Evolutionary conservation across 2,888 invertebrate genomes (phyloP), one percentile per base, ranked within the genome.

Genomic region (Diarsia dahlii): DNA sequence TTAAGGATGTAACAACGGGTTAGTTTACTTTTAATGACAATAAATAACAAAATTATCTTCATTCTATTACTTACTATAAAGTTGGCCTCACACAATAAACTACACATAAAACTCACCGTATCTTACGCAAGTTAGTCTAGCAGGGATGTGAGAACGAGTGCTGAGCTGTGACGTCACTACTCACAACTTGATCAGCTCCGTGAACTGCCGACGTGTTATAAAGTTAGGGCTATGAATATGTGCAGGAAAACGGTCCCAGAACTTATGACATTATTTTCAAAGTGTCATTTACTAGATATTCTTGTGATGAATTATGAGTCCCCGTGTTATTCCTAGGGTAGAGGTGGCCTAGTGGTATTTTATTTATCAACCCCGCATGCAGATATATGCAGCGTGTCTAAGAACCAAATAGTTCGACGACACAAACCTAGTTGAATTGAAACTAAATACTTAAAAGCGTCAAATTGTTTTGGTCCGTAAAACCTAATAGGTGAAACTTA

Each of bases 171-270:
- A 68, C 74, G 79, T 74, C 74, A 74, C 28, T 34, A 6, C 76
- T 82, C 85, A 63, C 58, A 71, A 80, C 52, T 74, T 80, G 20
- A 45, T 72, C 71, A 81, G 52, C 63, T 13, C 34, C 39, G 20
- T 13, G 39, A 39, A 56, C 63, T 54, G 64, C 64, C 54, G 60
- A 54, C 71, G 67, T 28, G 64, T 0, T 48, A 9, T 18, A 58
- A 66, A 34, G 62, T 72, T 63, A 3, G 39, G 52, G 13, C 39
- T 67, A 50, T 63, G 56, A 71, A 78, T 58, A 56, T 64, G 28
- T 45, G 54, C 39, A 45, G 10, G n/a, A 45, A 46, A 54, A 48
- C 12, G 13, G 34, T 62, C 34, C 46, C 34, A 45, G 68, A 34
- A 23, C n/a, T n/a, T 60, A 52, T 46, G 46, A 54, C 8, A 28